Conservation (phyloP, 2,113 vertebrate species). For the Ceyx cyanopectus region DNA sequence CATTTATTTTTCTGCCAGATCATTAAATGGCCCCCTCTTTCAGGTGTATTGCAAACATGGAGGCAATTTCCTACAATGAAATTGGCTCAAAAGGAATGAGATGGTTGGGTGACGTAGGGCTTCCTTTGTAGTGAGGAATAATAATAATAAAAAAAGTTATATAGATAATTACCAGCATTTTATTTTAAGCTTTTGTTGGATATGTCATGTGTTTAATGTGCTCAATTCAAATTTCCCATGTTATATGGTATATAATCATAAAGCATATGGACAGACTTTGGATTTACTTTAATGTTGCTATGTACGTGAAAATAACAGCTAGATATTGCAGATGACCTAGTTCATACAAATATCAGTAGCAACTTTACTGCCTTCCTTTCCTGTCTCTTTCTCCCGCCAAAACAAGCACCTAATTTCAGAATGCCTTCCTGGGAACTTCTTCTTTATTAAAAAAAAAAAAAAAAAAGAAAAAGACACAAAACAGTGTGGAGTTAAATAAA, state of each 20-base stretch:
- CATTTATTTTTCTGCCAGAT: slow-evolving; percentile 39
- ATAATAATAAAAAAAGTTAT: not conserved
- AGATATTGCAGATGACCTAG: not conserved
- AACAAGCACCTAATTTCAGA: slow-evolving; percentile 4
- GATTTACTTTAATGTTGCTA: slow-evolving; percentile 30
- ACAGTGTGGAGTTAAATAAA: not conserved
- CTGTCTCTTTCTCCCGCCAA: not conserved
- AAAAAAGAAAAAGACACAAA: not conserved
- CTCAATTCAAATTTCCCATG: slow-evolving; percentile 40
- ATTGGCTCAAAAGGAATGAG: slow-evolving; percentile 19
- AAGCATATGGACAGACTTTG: slow-evolving; percentile 39
- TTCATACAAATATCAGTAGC: not conserved
- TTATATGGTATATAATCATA: not conserved
- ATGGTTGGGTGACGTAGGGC: not conserved
- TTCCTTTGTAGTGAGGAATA: not conserved
- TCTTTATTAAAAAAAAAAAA: not conserved
- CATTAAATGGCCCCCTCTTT: slow-evolving; percentile 29
- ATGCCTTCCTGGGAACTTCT: not conserved
- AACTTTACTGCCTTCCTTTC: slow-evolving; percentile 4
- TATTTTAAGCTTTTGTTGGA: slow-evolving; percentile 36
- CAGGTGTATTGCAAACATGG: slow-evolving; percentile 37
- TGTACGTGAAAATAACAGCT: slow-evolving; percentile 37
- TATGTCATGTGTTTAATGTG: slow-evolving; percentile 7
- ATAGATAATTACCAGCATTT: slow-evolving; percentile 18
- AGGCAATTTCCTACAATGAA: slow-evolving; percentile 48